Evolutionary conservation across 1,140 invertebrate species (phyloP), one percentile per base, ranked within the genome.

Genomic region (Gryon sp.): DNA sequence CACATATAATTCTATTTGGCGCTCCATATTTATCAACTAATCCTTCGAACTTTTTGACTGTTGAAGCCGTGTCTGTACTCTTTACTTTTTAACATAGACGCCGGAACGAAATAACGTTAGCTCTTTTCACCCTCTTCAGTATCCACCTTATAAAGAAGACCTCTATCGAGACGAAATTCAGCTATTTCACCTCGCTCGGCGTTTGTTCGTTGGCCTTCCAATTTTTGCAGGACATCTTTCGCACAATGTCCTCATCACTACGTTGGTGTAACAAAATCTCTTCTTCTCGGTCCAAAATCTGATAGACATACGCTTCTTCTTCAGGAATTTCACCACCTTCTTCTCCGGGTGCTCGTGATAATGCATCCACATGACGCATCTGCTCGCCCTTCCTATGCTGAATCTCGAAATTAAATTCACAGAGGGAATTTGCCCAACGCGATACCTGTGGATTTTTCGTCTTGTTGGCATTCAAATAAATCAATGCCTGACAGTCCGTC

Each of bases 401-500:
- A 9, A 34, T 34, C 32, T 34, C 32, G 5, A 34, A 4, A 34
- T 34, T 4, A 11, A 12, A 34, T 34, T 34, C 32, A 24, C 22
- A 24, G 3, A 24, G 22, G 2, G 32, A 5, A 12, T 11, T 34
- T 11, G 32, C 32, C n/a, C 9, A 34, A 34, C 22, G 22, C 14
- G 32, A 9, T 12, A 34, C 11, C 32, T 34, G 32, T 6, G 32
- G 32, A 12, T 34, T n/a, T 12, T 9, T 34, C 5, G 32, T 34
- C n/a, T 34, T 40, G 7, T 7, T 7, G 5, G 15, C 6, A 14
- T 43, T 41, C n/a, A 59, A 19, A 18, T 43, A 12, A 8, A 32
- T 28, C 7, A 69, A 18, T 7, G 46, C 6, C 38, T 62, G 36
- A 34, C 74, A 62, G 26, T 79, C 60, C 1, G 74, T 76, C 0